Percentiles rank a stretch among this genome's conserved stretches.
Conservation (phyloP, 2,888 invertebrate species). For the Melolontha melolontha region DNA sequence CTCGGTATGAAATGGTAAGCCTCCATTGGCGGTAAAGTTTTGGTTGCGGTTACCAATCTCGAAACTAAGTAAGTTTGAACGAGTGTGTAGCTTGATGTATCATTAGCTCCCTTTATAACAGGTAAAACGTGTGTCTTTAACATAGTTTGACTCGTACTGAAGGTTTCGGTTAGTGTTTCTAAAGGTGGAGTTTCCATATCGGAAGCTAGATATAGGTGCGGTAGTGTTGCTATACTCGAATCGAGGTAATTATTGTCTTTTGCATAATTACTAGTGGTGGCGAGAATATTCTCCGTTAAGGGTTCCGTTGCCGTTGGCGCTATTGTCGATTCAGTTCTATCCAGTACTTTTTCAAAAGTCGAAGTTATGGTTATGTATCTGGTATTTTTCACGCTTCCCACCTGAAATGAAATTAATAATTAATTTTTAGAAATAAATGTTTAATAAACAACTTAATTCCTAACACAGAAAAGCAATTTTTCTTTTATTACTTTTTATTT, state of each 20-base stretch:
- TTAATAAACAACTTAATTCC: too few relatives aligned
- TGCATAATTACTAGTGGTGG: constrained; percentile 79
- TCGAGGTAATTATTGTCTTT: constrained; percentile 76
- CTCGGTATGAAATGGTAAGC: constrained; percentile 88
- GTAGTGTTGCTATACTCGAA: constrained; percentile 85
- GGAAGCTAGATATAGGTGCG: constrained; percentile 80
- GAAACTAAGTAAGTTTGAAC: constrained; percentile 92
- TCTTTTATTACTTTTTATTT: too few relatives aligned
- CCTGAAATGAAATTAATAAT: constrained; percentile 67
- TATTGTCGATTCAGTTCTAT: constrained; percentile 69
- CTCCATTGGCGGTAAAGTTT: constrained; percentile 89
- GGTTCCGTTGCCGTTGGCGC: constrained; percentile 78
- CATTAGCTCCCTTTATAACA: constrained; percentile 78
- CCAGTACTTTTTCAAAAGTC: constrained; percentile 83
- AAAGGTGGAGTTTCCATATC: constrained; percentile 87
- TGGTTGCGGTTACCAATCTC: constrained; percentile 88
- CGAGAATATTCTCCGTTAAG: constrained; percentile 88
- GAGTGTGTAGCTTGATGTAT: constrained; percentile 83
- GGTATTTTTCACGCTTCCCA: constrained; percentile 88
- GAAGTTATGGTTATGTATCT: constrained; percentile 90
- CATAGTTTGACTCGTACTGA: constrained; percentile 90
- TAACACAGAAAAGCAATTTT: too few relatives aligned
- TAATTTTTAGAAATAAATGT: not conserved
- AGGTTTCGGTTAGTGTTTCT: constrained; percentile 90
- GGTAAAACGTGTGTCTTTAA: constrained; percentile 91